phyloP scores from a whole-genome alignment of 1,140 invertebrate genomes.

The Globodera ellingtonae region DNA sequence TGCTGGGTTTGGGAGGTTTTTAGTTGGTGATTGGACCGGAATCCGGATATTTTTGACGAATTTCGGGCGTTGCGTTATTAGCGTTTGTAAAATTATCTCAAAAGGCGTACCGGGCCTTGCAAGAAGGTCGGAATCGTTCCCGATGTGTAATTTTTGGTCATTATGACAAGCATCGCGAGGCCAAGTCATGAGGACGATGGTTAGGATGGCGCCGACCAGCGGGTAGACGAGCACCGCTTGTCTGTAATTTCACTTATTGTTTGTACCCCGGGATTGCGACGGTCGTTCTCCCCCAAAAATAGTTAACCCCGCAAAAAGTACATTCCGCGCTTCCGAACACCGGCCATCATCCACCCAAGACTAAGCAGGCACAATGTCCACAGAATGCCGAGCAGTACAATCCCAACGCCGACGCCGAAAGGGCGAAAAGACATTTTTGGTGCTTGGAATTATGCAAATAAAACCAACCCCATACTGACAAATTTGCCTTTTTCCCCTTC shows the following conservation, averaged over 20 bases:
- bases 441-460: no score
- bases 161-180: constrained; percentile 26
- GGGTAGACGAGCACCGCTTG: constrained; percentile 34
- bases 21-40: no score
- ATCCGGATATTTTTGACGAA: no score
- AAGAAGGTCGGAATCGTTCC: not conserved
- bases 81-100: not conserved
- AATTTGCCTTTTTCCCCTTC: no score
- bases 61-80: not conserved
- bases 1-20: no score
- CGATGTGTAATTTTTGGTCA: not conserved
- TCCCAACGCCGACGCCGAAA: constrained; percentile 36
- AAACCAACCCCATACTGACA: no score
- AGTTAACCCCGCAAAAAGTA: not conserved
- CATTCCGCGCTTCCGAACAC: constrained; percentile 34
- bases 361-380: constrained; percentile 34
- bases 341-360: constrained; percentile 35
- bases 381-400: constrained; percentile 33
- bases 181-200: constrained; percentile 37
- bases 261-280: not conserved
- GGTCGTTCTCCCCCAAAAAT: no score
- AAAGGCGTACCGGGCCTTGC: not conserved
- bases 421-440: constrained; percentile 33
- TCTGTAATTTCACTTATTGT: constrained; percentile 7
- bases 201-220: constrained; percentile 29